phyloP scores from a whole-genome alignment of 2,113 vertebrate genomes.

The Gasterosteus nipponicus region DNA sequence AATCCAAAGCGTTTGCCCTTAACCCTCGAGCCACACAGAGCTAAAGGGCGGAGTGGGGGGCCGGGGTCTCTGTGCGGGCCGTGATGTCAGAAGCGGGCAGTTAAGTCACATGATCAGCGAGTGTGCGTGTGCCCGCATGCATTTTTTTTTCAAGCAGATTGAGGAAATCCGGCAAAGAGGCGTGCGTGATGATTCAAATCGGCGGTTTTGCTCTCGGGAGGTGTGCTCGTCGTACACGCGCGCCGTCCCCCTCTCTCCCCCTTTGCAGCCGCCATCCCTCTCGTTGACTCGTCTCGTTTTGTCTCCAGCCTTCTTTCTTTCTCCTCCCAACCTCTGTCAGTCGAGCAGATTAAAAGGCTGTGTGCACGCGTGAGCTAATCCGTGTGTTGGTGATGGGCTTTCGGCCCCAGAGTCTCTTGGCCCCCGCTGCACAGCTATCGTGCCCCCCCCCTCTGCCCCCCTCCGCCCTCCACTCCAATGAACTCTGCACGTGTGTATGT shows the following conservation, averaged over 20 bases:
- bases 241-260: not conserved
- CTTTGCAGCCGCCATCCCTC: not conserved
- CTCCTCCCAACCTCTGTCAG: conserved; percentile 50
- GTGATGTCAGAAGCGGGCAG: not conserved
- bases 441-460: too few species aligned
- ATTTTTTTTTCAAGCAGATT: not conserved
- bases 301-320: not conserved
- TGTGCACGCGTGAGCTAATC: conserved; percentile 79
- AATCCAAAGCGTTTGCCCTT: conserved; percentile 50
- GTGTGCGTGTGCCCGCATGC: not conserved
- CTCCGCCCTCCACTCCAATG: conserved; percentile 12
- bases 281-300: not conserved
- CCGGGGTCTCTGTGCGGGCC: not conserved
- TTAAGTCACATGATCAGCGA: not conserved
- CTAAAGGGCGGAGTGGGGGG: not conserved
- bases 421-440: conserved; percentile 33
- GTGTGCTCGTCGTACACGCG: too few species aligned
- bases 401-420: conserved; percentile 63
- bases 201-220: too few species aligned
- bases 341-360: conserved; percentile 75
- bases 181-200: conserved; percentile 2
- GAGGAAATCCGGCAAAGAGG: not conserved
- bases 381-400: conserved; percentile 68
- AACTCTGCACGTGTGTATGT: conserved; percentile 28
- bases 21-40: not conserved